Evolutionary conservation across 1,140 invertebrate species (phyloP), one percentile per base, ranked within the genome.

Genomic region (Calosoma granatense): DNA sequence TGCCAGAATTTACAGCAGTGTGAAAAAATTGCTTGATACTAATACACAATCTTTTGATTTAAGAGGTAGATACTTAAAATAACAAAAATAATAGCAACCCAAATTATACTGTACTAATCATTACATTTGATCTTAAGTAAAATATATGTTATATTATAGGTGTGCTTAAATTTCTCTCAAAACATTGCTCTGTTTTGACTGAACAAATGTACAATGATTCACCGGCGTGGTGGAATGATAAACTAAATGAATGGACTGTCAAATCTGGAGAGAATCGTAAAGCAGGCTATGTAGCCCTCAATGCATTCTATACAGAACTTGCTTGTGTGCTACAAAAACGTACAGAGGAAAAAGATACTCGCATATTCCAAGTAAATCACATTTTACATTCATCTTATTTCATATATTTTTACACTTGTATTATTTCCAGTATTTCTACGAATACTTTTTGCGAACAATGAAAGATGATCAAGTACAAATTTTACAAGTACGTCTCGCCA

Each of bases 231-330:
- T 68, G 67, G 67, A 61, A 66, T 47, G 59, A 61, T 1, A 62
- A 52, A 47, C 55, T 68, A 14, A 26, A 59, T 2, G 56, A 59
- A 21, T 65, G 64, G 61, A 17, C 17, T 9, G 22, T 63, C 9
- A 39, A 55, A 12, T 52, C 53, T 30, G 60, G 60, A 19, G 11
- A 60, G 26, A 63, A 68, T 20, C 59, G 59, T 54, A 62, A 64
- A 60, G 51, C 57, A 6, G 72, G 61, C 12, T 60, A 63, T 20
- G 15, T 39, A 11, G 64, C 66, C 2, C 55, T 76, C 14, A 67
- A 61, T 64, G 53, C 41, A 11, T 72, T 72, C 59, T 74, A 75
- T 22, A 55, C 54, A 60, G 47, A 58, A 36, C 61, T 77, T 2
- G 67, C 66, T 15, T 39, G 56, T 0, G 43, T 61, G 51, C 56